phyloP scores from a whole-genome alignment of 2,797 vertebrate genomes.

The Alauda arvensis region DNA sequence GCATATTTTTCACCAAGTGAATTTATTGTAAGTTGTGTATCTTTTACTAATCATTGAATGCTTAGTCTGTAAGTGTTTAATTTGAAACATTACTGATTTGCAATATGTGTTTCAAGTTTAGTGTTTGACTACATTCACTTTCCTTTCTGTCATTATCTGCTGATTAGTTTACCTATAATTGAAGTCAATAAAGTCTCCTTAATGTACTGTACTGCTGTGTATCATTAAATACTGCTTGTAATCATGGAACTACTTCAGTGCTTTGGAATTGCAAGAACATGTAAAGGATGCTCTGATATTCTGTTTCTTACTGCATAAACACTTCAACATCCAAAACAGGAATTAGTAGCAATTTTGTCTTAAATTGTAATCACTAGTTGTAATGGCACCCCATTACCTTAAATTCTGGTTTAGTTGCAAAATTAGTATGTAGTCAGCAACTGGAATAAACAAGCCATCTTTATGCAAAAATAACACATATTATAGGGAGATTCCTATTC shows the following conservation, averaged over 20 bases:
- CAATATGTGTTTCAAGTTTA: constrained; percentile 1
- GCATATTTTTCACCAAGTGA: neutral
- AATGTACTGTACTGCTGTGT: constrained; percentile 34
- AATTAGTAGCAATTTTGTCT: constrained; percentile 14
- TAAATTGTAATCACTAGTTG: neutral
- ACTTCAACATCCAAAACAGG: neutral
- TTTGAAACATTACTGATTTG: constrained; percentile 41
- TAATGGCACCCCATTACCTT: neutral
- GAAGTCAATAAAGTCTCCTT: constrained; percentile 54
- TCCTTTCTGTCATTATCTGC: constrained; percentile 26
- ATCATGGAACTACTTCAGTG: neutral
- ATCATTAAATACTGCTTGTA: constrained; percentile 23
- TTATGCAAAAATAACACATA: neutral
- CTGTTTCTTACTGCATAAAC: neutral
- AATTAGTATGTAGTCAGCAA: neutral
- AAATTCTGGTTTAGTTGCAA: neutral
- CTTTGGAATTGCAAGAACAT: neutral
- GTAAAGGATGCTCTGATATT: neutral
- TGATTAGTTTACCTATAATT: constrained; percentile 56
- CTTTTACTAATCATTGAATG: constrained; percentile 8
- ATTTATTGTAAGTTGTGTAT: neutral
- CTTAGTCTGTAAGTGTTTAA: neutral
- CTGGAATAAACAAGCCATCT: neutral
- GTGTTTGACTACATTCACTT: constrained; percentile 22
- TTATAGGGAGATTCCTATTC: neutral